Base-by-base conservation (phyloP, 2,797 vertebrate species). In the Stomatorhinus walkeri region DNA sequence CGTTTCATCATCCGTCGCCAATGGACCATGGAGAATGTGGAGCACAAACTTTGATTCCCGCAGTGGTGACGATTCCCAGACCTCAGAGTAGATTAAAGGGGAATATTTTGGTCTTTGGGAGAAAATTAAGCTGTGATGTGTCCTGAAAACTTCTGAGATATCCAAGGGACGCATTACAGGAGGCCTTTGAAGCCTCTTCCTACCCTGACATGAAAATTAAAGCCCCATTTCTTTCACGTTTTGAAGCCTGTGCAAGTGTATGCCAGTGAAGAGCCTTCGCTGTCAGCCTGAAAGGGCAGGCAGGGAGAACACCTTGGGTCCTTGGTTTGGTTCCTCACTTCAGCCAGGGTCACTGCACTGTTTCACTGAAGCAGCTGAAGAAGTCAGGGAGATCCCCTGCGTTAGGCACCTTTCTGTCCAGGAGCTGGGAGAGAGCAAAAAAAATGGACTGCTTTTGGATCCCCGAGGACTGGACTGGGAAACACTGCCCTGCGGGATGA, bases 11-110 rank as follows among this genome's bases (percentile, higher is more conserved):
- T 14, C 46, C 5, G 24, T 49, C 24, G 0, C 9, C 48, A 51
- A 49, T 52, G 46, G 49, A 51, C 49, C 49, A 9, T 14, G 46
- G 46, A 51, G 32, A 85, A 85, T 85, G 12, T 85, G 83, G 83
- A 85, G 22, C 83, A 52, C 46, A 85, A 85, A 85, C 72, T 79
- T 51, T 22, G 83, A 28, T 85, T 85, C 83, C 49, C 52, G 83
- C 51, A 5, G 22, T 24, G 43, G 46, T 52, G 14, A 85, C 24
- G 24, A 79, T 85, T 85, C 83, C 46, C 22, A 85, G 83, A 28
- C 10, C 46, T 85, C 36, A n/a, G 19, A 43, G 36, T 9, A 52
- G 46, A 85, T 85, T 85, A 14, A 85, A 85, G 49, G 24, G 22
- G 83, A 85, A 51, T 52, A 85, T 85, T 85, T 79, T 43, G 36